Evolutionary conservation across 2,888 invertebrate species (phyloP), one percentile per base, ranked within the genome.

Genomic region (Lobophora halterata): DNA sequence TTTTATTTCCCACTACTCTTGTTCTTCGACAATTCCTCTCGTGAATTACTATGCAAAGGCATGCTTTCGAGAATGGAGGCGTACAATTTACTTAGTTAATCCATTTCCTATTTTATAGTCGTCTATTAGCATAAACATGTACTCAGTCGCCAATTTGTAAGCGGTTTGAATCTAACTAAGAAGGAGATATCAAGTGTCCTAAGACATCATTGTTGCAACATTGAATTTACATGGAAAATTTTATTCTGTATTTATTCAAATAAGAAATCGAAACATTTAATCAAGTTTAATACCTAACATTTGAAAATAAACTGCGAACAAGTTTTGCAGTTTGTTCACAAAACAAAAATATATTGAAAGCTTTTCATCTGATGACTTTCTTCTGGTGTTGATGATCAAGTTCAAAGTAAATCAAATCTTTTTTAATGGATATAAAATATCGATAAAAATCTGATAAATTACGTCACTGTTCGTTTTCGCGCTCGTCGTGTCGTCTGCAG

Each of bases 401-500:
- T n/a, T n/a, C n/a, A n/a, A n/a, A n/a, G n/a, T n/a, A n/a, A n/a
- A n/a, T n/a, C n/a, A n/a, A n/a, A n/a, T n/a, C n/a, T n/a, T n/a
- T n/a, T n/a, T n/a, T n/a, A n/a, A n/a, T n/a, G n/a, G n/a, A n/a
- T n/a, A 36, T 29, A 16, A 49, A 54, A 46, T 47, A 55, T 61
- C 61, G 60, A 60, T 52, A 50, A 46, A 57, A 47, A 25, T 28
- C 46, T 47, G 50, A 29, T 54, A 30, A 41, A 48, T 61, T 56
- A 62, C 81, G 63, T 61, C 81, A 73, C 81, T 82, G 60, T 59
- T 60, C 51, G 62, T 73, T 71, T 72, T 74, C n/a, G n/a, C n/a
- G 72, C 75, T 72, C 73, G 62, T 64, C 61, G 71, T n/a, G n/a
- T 69, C 78, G 85, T 82, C 87, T 83, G 79, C 66, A 56, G 69